Base-by-base conservation (phyloP, 2,797 vertebrate genomes). In the Threskiornis aethiopicus region DNA sequence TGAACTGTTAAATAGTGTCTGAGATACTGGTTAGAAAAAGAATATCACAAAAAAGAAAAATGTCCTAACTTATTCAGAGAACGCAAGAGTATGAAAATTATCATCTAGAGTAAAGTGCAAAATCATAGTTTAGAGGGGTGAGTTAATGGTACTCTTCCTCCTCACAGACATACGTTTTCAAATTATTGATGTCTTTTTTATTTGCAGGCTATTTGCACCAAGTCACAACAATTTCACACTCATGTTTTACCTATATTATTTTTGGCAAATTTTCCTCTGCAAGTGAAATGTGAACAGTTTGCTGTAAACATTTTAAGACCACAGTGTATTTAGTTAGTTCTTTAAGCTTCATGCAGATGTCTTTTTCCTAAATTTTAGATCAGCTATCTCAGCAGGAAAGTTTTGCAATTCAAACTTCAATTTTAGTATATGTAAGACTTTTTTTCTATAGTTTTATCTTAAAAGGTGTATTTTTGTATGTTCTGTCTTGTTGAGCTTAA, bases 321-420 rank as follows among this genome's bases (percentile, higher is more conserved):
- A 12, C 8, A 31, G 1, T 52, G 10, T 61, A 21, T 33, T 52
- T 58, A 39, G 71, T 70, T 62, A 62, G 21, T 46, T 82, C 17
- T 42, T 78, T 20, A 81, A 69, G 3, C 8, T 82, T 93, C 18
- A 19, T 13, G 4, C 44, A 28, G 31, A 29, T 5, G 2, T 77
- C 4, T 39, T 52, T 17, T 25, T 6, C 21, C 29, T 70, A 28
- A 59, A 49, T 42, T 90, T 82, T 70, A 58, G 29, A 35, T 73
- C 9, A 44, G 4, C 33, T 61, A 22, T 26, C 2, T 5, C 21
- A 64, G 14, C 7, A 46, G n/a, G 47, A 87, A 35, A 1, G 0
- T 71, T 57, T 52, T 79, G 11, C 20, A 51, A 24, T 73, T 65
- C 5, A 70, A 62, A 76, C 7, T 35, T 5, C 6, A 33, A 1